These are phyloP conservation scores for Heterochromis multidens DNA, from an alignment of 2,113 vertebrate genomes.

Conservation along the genomic window DNA sequence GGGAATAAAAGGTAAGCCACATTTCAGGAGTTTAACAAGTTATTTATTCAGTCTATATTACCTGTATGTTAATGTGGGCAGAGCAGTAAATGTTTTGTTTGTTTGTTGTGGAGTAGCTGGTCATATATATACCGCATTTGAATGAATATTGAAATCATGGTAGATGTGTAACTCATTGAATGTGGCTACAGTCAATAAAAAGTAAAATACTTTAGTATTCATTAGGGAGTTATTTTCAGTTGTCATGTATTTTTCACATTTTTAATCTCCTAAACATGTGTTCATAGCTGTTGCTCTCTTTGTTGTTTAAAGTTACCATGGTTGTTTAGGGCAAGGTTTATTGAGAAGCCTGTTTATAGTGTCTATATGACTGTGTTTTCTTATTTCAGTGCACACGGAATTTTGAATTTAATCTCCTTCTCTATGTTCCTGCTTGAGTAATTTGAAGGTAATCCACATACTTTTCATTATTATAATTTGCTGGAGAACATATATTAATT, in stretches of 20 bases:
- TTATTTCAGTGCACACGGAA: no score
- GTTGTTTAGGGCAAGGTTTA: background rate
- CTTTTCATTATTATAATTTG: background rate
- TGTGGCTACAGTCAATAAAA: background rate
- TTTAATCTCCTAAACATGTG: background rate
- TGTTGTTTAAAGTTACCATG: background rate
- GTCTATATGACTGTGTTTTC: no score
- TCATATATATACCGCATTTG: background rate
- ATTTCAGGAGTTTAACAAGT: slow-evolving; percentile 66
- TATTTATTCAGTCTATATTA: slow-evolving; percentile 73
- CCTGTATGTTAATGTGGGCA: slow-evolving; percentile 24
- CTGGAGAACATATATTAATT: background rate
- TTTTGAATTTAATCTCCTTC: no score
- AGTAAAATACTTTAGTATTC: background rate
- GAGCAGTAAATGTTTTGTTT: background rate
- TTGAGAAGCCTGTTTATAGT: background rate
- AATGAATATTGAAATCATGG: background rate
- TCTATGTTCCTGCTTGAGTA: background rate
- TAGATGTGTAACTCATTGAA: background rate
- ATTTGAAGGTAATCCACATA: background rate
- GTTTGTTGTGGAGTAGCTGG: background rate
- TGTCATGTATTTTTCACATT: background rate
- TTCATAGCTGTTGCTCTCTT: background rate
- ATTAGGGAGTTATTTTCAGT: background rate
- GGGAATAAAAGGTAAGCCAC: slow-evolving; percentile 62